A percentile compares a stretch with the other conserved stretches of the same genome.
phyloP scores from a whole-genome alignment of 2,113 vertebrate genomes.

The Oreotrochilus melanogaster region DNA sequence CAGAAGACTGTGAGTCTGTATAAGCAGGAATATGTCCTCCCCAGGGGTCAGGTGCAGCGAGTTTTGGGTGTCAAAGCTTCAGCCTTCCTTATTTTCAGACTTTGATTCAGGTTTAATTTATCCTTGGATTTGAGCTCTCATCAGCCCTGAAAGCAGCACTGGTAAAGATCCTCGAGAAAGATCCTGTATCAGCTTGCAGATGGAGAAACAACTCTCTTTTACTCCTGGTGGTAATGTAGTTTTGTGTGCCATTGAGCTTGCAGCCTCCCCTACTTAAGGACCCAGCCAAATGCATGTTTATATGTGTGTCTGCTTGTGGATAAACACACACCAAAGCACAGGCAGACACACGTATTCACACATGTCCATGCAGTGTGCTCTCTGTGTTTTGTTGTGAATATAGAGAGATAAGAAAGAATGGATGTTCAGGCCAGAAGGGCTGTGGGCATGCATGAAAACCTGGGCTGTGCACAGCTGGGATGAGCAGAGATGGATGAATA shows the following conservation, averaged over 20 bases:
- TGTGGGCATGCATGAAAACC: background rate
- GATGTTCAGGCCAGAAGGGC: background rate
- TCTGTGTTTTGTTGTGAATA: background rate
- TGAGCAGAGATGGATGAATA: background rate
- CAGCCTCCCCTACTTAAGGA: background rate
- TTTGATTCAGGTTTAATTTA: background rate
- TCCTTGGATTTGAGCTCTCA: background rate
- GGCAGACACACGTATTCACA: background rate
- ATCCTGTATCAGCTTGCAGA: background rate
- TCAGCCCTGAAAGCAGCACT: background rate
- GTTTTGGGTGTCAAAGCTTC: background rate
- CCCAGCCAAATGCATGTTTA: background rate
- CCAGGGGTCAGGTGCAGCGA: background rate
- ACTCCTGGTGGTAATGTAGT: background rate
- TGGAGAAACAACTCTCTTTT: background rate
- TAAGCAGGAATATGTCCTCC: background rate
- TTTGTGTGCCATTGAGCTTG: background rate
- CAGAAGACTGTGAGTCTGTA: background rate
- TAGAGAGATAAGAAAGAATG: background rate
- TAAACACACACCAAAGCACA: background rate
- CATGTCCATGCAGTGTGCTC: fast-evolving
- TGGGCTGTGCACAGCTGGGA: background rate
- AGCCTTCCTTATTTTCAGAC: background rate
- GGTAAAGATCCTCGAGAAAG: background rate
- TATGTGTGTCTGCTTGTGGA: background rate